These are phyloP conservation scores for Thomomys bottae DNA, from an alignment of 2,113 vertebrate species.

Conservation along the genomic window DNA sequence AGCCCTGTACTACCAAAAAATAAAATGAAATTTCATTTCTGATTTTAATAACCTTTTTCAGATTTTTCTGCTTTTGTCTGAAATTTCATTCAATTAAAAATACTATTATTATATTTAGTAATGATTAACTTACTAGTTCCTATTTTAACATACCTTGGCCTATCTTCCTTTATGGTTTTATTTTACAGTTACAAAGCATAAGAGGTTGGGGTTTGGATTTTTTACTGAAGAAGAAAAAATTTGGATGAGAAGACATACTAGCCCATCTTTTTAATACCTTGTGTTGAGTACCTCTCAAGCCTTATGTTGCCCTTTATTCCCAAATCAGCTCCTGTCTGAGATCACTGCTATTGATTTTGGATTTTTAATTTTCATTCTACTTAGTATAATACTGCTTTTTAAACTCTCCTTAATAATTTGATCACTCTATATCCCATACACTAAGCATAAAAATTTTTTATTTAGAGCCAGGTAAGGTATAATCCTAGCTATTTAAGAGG, in stretches of 20 bases:
- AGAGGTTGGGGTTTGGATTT: not conserved
- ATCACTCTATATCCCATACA: not conserved
- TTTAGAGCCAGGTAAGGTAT: not conserved
- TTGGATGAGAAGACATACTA: not conserved
- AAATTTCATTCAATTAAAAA: constrained; percentile 1
- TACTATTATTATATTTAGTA: not conserved
- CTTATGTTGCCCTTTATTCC: not conserved
- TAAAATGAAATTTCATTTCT: not conserved
- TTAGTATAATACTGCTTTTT: not conserved
- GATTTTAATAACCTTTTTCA: constrained; percentile 28
- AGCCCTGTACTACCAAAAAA: too few relatives aligned
- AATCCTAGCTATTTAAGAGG: too few relatives aligned
- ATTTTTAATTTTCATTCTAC: constrained; percentile 10
- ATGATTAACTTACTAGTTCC: constrained; percentile 9
- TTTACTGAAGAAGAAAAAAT: constrained; percentile 14
- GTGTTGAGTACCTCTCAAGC: not conserved
- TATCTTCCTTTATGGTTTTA: constrained; percentile 33
- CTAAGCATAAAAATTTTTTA: constrained; percentile 30
- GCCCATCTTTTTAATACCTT: not conserved
- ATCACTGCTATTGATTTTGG: constrained; percentile 30
- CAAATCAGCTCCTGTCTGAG: not conserved
- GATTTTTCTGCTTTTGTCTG: constrained; percentile 7
- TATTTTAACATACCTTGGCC: constrained; percentile 7
- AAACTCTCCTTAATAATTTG: constrained; percentile 2
- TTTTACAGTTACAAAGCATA: constrained; percentile 18